Evolutionary conservation across 2,113 vertebrate species (phyloP).

Genomic region (Corythoichthys haematopterus): DNA sequence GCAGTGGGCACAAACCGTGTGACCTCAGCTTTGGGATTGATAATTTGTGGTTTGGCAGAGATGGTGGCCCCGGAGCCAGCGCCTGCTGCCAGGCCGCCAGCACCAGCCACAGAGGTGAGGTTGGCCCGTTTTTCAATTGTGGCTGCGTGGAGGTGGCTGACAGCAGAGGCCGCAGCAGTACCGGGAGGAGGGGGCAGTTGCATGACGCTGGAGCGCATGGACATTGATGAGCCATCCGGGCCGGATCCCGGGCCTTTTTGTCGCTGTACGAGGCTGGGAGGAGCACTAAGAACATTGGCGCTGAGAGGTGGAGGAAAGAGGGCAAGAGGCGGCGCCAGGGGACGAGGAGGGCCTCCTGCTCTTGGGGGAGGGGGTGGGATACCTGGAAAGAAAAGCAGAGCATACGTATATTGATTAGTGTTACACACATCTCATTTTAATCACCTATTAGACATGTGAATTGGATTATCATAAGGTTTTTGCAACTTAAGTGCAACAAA

Average conservation of each 20-base stretch:
- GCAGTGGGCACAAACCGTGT: slow-evolving; percentile 95
- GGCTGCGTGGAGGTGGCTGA: slow-evolving; percentile 57
- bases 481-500: too few relatives aligned
- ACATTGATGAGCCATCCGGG: slow-evolving; percentile 50
- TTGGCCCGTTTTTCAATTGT: slow-evolving; percentile 76
- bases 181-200: slow-evolving; percentile 76
- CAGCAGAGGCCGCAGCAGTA: slow-evolving; percentile 41
- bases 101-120: slow-evolving; percentile 59
- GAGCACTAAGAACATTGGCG: slow-evolving; percentile 90
- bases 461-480: too few relatives aligned
- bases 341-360: slow-evolving; percentile 81
- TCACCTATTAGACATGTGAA: too few relatives aligned
- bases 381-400: slow-evolving; percentile 63
- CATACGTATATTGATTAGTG: background rate
- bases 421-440: too few relatives aligned
- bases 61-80: slow-evolving; percentile 77
- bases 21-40: slow-evolving; percentile 94
- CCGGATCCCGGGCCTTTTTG: slow-evolving; percentile 82
- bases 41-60: slow-evolving; percentile 97
- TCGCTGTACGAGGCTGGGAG: slow-evolving; percentile 88
- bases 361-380: slow-evolving; percentile 92
- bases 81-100: slow-evolving; percentile 36
- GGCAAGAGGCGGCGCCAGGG: slow-evolving; percentile 78
- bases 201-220: slow-evolving; percentile 64
- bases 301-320: slow-evolving; percentile 85